phyloP scores from a whole-genome alignment of 2,797 vertebrate species.

The Xiphophorus birchmanni region DNA sequence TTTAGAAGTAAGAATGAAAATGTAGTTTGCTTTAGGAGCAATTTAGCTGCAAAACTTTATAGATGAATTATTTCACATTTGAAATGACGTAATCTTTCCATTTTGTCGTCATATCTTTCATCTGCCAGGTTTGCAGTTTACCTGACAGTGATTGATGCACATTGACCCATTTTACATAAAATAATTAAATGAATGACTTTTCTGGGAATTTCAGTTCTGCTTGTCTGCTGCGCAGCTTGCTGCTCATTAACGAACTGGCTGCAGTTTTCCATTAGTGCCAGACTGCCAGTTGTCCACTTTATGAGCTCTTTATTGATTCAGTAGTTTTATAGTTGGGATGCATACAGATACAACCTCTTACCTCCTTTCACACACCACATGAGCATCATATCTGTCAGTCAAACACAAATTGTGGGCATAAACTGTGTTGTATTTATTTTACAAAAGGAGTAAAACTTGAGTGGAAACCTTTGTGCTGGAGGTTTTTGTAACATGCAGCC shows the following conservation, averaged over 20 bases:
- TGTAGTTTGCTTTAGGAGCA: background rate
- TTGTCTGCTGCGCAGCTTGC: background rate
- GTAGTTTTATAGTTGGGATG: slow-evolving; percentile 5
- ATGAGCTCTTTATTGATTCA: slow-evolving; percentile 1
- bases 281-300: slow-evolving; percentile 1
- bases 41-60: background rate
- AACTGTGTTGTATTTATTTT: background rate
- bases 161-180: background rate
- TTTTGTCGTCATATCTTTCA: background rate
- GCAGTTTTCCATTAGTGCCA: background rate
- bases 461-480: background rate
- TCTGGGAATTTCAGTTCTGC: background rate
- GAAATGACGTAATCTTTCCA: background rate
- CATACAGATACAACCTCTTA: background rate
- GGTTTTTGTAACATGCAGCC: background rate
- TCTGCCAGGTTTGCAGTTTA: background rate
- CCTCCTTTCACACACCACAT: background rate
- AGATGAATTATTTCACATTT: background rate
- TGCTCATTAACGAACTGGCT: background rate
- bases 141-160: background rate
- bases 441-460: background rate
- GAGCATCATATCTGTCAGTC: background rate
- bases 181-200: background rate
- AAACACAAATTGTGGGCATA: background rate
- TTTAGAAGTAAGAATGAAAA: background rate